Base-by-base conservation (phyloP, 2,113 vertebrate species). In the Rhodinocichla rosea region DNA sequence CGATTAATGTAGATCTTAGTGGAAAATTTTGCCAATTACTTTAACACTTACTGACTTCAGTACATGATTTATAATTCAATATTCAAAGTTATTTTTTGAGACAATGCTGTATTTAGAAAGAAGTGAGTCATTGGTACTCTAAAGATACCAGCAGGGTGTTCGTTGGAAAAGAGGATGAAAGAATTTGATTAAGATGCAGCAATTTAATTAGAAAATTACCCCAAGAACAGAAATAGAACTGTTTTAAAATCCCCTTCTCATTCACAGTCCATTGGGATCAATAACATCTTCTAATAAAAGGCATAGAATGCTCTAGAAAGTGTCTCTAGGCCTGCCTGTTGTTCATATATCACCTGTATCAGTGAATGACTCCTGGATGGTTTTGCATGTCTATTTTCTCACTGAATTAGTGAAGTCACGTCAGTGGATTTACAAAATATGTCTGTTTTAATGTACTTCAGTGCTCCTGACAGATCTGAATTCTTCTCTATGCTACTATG, bases 391-490 rank as follows among this genome's bases (percentile, higher is more conserved):
- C 57, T 35, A 52, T 74, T 90, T 90, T 80, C 50, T 83, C 37
- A 49, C 1, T 4, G 37, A 65, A 70, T 85, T 83, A 85, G 13
- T 71, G n/a, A 84, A 84, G 47, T 55, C 19, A 62, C 40, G 30
- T 68, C 73, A 75, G 35, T 26, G 17, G 50, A 80, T 89, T 78
- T 82, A 85, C 24, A 91, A 88, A 60, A 42, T 89, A 14, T 26
- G 44, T 71, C 56, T 89, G 52, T 75, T 97, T 97, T 97, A 86
- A 82, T 63, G 32, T 73, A 84, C 28, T 26, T 90, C 91, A 92
- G 15, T 80, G 26, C 68, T 89, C 40, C 77, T 92, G 83, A 67
- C 64, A 69, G 39, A 67, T 62, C 16, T 62, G 56, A 97, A 91
- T 55, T 57, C 5, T 80, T 95, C 92, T 92, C 47, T 88, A 67